Evolutionary conservation across 2,113 vertebrate species (phyloP), one percentile per base, ranked within the genome.

Genomic region (Brachypodius melanocephalos): DNA sequence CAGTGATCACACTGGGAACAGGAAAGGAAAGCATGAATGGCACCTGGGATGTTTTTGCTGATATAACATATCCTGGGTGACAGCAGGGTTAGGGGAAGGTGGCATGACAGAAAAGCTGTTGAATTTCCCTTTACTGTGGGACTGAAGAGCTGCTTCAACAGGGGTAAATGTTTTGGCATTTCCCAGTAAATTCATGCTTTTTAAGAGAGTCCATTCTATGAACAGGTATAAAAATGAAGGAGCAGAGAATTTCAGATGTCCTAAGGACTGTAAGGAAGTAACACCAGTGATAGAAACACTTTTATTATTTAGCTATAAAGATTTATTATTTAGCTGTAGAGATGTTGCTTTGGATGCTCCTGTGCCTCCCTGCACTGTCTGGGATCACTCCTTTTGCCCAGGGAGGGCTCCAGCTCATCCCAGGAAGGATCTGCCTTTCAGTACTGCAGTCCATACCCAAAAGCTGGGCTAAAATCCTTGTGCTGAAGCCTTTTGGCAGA

Each of bases 331-430:
- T 51, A 73, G 4, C 21, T 85, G n/a, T 57, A 57, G 82, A 66
- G 12, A 36, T 40, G 57, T n/a, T 29, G 12, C 28, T 59, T 68
- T 65, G 31, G 9, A 54, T 79, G 68, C 38, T 66, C 61, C 28
- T 46, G 18, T 25, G 12, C 48, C 36, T 63, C 52, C 49, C n/a
- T 42, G 13, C 31, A 45, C 32, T 45, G 24, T 52, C 63, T 65
- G 34, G 25, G 86, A n/a, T 40, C 5, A 0, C 14, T 65, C 36
- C 28, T 83, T 49, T 57, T 0, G 0, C 29, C 29, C 3, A 2
- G 6, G 24, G 58, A 43, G 31, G 24, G 31, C 14, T 81, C 32
- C 42, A 74, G 34, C 38, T 82, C n/a, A 3, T 31, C 21, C 57
- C 45, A 61, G 49, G 36, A 40, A 55, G 43, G 8, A 18, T 51